Evolutionary conservation across 92 coral and sea anemone species (phyloP).

Genomic region (Bergia puertoricense): DNA sequence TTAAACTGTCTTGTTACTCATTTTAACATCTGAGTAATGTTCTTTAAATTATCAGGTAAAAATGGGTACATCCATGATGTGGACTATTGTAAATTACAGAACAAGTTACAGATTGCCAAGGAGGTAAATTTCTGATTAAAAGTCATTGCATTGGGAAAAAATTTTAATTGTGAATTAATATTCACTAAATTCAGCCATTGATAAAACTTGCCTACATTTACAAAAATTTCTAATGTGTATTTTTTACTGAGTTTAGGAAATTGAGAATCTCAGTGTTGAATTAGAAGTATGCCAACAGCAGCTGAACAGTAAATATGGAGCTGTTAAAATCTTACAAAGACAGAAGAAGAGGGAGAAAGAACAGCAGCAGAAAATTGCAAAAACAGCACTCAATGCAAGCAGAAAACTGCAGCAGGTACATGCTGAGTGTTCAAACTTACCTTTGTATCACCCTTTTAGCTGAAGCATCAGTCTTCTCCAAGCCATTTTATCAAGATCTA

Average conservation of each 20-base stretch:
- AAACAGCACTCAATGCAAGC: conserved; percentile 81
- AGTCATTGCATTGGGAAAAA: not conserved
- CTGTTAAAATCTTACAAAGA: conserved; percentile 67
- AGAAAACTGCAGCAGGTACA: conserved; percentile 79
- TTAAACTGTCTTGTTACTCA: no score
- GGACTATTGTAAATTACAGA: conserved; percentile 69
- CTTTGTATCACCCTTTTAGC: not conserved
- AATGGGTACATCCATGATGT: conserved; percentile 62
- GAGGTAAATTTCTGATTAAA: conserved; percentile 50
- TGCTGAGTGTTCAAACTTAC: not conserved
- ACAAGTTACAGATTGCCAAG: conserved; percentile 74
- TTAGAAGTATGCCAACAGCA: conserved; percentile 82
- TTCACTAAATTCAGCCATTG: not conserved
- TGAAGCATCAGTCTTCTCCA: no score
- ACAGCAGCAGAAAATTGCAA: conserved; percentile 67
- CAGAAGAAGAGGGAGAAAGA: conserved; percentile 77
- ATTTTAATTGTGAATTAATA: not conserved
- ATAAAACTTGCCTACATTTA: not conserved
- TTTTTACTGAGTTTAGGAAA: conserved; percentile 56
- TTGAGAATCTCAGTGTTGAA: conserved; percentile 65
- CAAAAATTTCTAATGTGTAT: not conserved
- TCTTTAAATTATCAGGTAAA: conserved; percentile 27
- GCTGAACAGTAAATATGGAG: conserved; percentile 77
- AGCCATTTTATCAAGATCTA: not conserved
- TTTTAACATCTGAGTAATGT: not conserved